Base-by-base conservation (phyloP, 2,113 vertebrate species). In the Dendropsophus ebraccatus region DNA sequence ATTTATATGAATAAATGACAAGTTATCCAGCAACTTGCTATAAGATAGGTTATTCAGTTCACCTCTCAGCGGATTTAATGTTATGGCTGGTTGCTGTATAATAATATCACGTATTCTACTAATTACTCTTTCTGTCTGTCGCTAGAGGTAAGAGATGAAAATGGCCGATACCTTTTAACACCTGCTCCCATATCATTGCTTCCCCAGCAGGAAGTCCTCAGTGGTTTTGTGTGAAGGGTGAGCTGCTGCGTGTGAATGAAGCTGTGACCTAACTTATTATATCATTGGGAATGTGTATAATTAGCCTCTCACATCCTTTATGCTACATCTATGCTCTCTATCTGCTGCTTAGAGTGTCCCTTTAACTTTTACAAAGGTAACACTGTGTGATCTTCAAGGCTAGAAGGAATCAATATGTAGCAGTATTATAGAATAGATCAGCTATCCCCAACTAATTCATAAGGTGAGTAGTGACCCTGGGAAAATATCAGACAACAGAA, bases 131-230 rank as follows among this genome's bases (percentile, higher is more conserved):
- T 45, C 17, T 10, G 16, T 73, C 21, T 45, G 2, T n/a, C 70
- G 47, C 5, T 23, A 47, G 35, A 45, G 4, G 41, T 73, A n/a
- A 11, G 12, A n/a, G 65, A 73, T 73, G 35, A 45, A 73, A 45
- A 45, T 45, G 19, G 70, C 35, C n/a, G 9, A n/a, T 32, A 73
- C 70, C 35, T 73, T 73, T 41, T 45, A 74, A 47, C 21, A 49
- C 41, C 25, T 74, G 10, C 37, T 21, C 69, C 69, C 32, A n/a
- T 0, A 45, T 30, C 69, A 73, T 69, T 69, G 65, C 30, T 19
- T 41, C 19, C 67, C 16, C 67, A 70, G 67, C 67, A 70, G 67
- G 67, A 41, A 4, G 67, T 37, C 67, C 67, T 70, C 67, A 41
- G 41, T 23, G 32, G 37, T 37, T 70, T 70, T 41, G 67, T 70